These are phyloP conservation scores for Eilema depressum DNA, from an alignment of 2,888 invertebrate genomes.

Conservation along the genomic window DNA sequence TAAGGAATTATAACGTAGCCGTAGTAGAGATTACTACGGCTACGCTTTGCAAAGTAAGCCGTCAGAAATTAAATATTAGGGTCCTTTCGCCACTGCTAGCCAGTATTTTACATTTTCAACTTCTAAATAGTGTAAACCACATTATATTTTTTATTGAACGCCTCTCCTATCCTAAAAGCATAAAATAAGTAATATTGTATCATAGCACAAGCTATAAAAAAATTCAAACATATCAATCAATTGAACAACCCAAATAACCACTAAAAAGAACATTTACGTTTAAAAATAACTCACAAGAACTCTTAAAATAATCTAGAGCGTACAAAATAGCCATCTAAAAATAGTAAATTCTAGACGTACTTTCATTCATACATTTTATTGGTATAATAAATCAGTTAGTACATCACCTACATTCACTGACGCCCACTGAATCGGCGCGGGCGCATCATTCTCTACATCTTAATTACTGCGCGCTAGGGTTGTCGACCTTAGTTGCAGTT, in stretches of 20 bases:
- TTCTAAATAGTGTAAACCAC: neutral
- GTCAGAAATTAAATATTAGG: no score
- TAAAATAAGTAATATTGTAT: no score
- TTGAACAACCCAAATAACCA: conserved; percentile 11
- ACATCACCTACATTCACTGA: conserved; percentile 40
- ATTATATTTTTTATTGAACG: neutral
- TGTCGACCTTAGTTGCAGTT: conserved; percentile 15
- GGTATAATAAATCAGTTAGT: conserved; percentile 29
- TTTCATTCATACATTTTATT: conserved; percentile 27
- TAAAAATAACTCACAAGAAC: conserved; percentile 15
- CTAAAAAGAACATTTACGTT: conserved; percentile 14
- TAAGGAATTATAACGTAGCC: no score
- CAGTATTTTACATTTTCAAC: no score
- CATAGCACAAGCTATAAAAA: neutral
- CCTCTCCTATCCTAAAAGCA: neutral
- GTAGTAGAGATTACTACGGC: no score
- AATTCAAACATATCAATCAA: conserved; percentile 9
- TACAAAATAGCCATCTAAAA: conserved; percentile 19
- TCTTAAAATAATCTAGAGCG: conserved; percentile 16
- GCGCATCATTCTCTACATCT: conserved; percentile 21
- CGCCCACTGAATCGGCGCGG: conserved; percentile 36
- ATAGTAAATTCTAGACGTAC: conserved; percentile 17
- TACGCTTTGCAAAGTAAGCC: no score
- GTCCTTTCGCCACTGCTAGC: no score
- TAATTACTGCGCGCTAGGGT: conserved; percentile 23